Conservation (phyloP, 2,797 vertebrate species). For the Spea hammondii region DNA sequence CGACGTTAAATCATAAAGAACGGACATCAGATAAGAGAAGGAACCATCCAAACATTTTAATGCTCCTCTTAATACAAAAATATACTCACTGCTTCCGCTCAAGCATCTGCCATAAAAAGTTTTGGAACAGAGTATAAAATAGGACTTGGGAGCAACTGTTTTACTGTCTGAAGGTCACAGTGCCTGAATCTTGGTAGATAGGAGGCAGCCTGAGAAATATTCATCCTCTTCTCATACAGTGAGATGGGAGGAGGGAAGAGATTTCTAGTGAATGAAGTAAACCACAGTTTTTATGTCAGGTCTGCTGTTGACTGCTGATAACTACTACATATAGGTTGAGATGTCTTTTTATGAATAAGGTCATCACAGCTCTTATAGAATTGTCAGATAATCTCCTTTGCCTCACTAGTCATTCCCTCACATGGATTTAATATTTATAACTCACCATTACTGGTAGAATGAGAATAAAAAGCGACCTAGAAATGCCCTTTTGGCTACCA, state of each 20-base stretch:
- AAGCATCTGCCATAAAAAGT: slow-evolving; percentile 50
- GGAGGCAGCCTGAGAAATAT: slow-evolving; percentile 8
- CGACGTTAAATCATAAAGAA: slow-evolving; percentile 45
- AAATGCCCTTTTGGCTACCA: too few species aligned
- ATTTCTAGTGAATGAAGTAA: neutral
- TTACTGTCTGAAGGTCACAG: slow-evolving; percentile 44
- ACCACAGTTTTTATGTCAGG: neutral
- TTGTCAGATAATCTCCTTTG: neutral
- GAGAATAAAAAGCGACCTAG: too few species aligned
- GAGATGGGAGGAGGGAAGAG: slow-evolving; percentile 4
- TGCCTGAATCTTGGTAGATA: slow-evolving; percentile 13
- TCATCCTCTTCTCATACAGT: neutral
- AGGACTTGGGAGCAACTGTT: slow-evolving; percentile 41
- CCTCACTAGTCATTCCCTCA: neutral
- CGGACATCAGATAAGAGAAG: slow-evolving; percentile 50
- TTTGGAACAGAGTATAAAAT: slow-evolving; percentile 45
- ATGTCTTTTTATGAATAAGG: neutral
- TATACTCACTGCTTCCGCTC: slow-evolving; percentile 44
- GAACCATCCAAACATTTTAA: slow-evolving; percentile 47
- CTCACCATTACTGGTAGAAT: too few species aligned
- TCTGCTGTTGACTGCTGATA: neutral
- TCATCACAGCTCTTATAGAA: neutral
- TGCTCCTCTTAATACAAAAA: slow-evolving; percentile 52
- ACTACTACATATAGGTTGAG: neutral
- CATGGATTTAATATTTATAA: neutral